Evolutionary conservation across 1,140 invertebrate genomes (phyloP).

Genomic region (Aphis craccivora): DNA sequence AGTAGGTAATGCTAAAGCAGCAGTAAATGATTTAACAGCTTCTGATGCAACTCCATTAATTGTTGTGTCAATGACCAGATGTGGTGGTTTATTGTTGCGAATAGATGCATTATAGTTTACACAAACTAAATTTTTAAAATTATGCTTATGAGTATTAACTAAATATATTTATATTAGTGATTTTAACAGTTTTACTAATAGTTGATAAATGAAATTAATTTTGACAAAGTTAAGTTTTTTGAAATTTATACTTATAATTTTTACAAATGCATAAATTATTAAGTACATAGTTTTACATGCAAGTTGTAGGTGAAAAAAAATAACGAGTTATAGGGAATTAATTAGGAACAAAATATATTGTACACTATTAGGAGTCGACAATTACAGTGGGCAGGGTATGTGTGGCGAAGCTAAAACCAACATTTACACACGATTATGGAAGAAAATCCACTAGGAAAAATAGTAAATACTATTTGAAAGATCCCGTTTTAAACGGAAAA

Average conservation of each 20-base stretch:
- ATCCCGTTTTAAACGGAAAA: too few species aligned
- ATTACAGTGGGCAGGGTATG: too few species aligned
- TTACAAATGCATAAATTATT: neutral
- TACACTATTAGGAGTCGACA: too few species aligned
- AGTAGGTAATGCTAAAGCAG: slow-evolving; percentile 80
- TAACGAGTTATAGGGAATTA: neutral
- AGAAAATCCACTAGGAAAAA: too few species aligned
- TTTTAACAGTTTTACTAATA: neutral
- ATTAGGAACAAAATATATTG: neutral
- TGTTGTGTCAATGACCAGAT: slow-evolving; percentile 82
- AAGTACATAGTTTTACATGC: neutral
- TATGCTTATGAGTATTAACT: neutral
- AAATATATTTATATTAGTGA: neutral
- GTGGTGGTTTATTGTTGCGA: slow-evolving; percentile 71
- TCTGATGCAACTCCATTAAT: slow-evolving; percentile 79
- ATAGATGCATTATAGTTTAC: slow-evolving; percentile 73
- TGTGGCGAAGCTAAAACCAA: too few species aligned
- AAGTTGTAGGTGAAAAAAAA: neutral
- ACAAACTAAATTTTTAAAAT: slow-evolving; percentile 69
- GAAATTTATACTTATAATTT: too few species aligned
- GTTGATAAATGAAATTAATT: neutral
- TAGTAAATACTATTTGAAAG: too few species aligned
- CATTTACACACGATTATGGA: too few species aligned
- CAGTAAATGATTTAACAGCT: slow-evolving; percentile 81
- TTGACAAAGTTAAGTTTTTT: neutral